phyloP scores from a whole-genome alignment of 2,888 invertebrate genomes.

The Lasioglossum morio region DNA sequence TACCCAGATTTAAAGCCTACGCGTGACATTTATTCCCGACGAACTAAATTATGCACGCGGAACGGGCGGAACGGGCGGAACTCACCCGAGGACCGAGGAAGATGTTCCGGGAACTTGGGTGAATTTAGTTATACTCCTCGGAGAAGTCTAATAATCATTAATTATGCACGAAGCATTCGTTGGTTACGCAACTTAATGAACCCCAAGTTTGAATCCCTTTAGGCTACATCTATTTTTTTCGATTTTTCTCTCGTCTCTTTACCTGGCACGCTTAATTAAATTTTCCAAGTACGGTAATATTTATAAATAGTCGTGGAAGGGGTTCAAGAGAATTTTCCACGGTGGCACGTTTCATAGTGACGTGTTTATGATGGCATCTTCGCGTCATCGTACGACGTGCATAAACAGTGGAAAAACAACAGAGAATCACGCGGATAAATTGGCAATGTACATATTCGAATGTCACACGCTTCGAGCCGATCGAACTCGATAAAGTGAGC shows the following conservation, averaged over 20 bases:
- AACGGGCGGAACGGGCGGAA: too few relatives aligned
- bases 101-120: neutral
- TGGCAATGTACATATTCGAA: neutral
- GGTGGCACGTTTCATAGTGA: neutral
- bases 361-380: neutral
- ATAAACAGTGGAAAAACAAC: neutral
- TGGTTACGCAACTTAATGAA: neutral
- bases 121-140: neutral
- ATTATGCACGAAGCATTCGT: neutral
- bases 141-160: neutral
- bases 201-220: neutral
- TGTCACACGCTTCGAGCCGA: neutral
- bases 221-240: neutral
- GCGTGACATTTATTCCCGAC: neutral
- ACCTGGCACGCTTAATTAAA: neutral
- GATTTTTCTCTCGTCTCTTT: neutral
- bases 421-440: neutral
- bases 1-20: neutral
- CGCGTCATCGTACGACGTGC: neutral
- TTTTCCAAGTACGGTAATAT: neutral
- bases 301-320: constrained; percentile 1
- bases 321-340: constrained; percentile 4
- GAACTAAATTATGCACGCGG: neutral
- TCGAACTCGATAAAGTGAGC: neutral
- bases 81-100: neutral